Percentiles rank a stretch among this genome's conserved stretches.
Conservation (phyloP, 1,140 invertebrate genomes). For the Drosophila serrata region DNA sequence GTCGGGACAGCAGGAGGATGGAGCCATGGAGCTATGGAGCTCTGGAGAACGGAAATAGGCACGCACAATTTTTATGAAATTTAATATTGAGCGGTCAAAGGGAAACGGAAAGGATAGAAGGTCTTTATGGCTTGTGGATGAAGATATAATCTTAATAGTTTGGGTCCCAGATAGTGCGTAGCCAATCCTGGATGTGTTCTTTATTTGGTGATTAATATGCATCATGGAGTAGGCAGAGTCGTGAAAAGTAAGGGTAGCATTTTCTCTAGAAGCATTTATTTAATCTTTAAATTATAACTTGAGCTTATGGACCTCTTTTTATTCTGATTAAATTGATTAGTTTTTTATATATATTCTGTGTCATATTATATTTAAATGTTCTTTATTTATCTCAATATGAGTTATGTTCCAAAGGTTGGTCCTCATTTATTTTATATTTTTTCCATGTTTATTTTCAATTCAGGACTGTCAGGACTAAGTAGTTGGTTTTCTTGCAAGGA, state of each 20-base stretch:
- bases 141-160: conserved; percentile 52
- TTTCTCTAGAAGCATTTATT: not conserved
- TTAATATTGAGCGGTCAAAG: conserved; percentile 51
- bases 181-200: conserved; percentile 13
- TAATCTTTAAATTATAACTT: not conserved
- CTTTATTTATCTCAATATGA: not conserved
- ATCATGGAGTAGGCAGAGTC: conserved; percentile 6
- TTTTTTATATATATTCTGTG: not conserved
- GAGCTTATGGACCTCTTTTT: not conserved
- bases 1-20: conserved; percentile 6
- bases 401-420: conserved; percentile 21
- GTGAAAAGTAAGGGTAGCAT: not conserved
- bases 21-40: not conserved
- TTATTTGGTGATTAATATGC: conserved; percentile 30
- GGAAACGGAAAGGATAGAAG: conserved; percentile 29
- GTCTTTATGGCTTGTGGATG: conserved; percentile 29
- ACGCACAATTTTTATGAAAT: conserved; percentile 60
- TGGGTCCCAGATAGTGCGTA: conserved; percentile 4
- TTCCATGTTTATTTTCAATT: conserved; percentile 30
- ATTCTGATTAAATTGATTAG: too few species aligned
- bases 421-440: conserved; percentile 30
- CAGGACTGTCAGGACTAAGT: conserved; percentile 7
- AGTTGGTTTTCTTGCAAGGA: conserved; percentile 24
- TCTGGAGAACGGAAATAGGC: conserved; percentile 20
- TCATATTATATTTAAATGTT: not conserved